These are phyloP conservation scores for Myzus persicae DNA, from an alignment of 1,140 invertebrate species.

Conservation along the genomic window DNA sequence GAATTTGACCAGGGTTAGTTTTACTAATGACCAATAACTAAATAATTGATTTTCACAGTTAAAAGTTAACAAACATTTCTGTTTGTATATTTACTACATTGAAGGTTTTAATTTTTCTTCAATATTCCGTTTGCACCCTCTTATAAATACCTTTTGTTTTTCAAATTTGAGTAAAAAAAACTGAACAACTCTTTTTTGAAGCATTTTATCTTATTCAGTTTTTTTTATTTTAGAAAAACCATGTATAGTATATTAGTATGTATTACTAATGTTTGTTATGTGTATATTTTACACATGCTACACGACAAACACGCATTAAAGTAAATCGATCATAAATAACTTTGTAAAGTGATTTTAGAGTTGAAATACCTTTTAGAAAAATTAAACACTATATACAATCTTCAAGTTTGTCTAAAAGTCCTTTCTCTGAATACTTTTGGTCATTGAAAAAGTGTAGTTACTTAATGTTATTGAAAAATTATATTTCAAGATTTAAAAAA, in stretches of 20 bases:
- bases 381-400: not conserved
- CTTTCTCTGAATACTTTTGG: not conserved
- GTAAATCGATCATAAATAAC: conserved; percentile 8
- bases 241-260: too few relatives aligned
- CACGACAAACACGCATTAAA: not conserved
- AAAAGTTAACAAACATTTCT: not conserved
- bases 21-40: too few relatives aligned
- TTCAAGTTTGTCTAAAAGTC: not conserved
- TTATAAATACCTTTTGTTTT: not conserved
- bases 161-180: not conserved
- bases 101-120: not conserved
- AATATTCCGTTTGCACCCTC: not conserved
- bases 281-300: not conserved
- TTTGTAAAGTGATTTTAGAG: not conserved
- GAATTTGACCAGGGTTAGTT: not conserved
- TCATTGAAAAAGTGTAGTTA: not conserved
- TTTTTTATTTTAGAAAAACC: not conserved
- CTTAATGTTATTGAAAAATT: not conserved
- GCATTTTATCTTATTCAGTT: not conserved
- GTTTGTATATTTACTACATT: not conserved
- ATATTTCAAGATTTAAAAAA: not conserved
- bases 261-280: not conserved
- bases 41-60: not conserved
- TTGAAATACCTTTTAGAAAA: not conserved
- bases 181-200: not conserved